These are phyloP conservation scores for Sebastolobus altivelis DNA, from an alignment of 2,797 vertebrate species.

Conservation along the genomic window DNA sequence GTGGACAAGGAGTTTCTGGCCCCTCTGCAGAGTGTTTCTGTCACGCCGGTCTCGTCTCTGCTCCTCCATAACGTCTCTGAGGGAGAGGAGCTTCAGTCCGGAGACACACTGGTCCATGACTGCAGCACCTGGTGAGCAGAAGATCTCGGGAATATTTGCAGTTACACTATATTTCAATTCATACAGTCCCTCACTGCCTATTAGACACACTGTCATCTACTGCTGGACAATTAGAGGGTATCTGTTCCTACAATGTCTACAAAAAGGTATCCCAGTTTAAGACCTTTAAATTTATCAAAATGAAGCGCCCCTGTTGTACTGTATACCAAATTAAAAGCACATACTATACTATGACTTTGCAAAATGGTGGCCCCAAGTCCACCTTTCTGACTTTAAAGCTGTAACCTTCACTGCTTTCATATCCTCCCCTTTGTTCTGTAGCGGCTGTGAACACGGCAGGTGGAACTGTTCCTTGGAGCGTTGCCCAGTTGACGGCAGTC, in stretches of 20 bases:
- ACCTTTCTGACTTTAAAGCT: background rate
- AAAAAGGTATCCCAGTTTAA: background rate
- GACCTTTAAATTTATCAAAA: background rate
- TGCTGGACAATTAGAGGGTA: background rate
- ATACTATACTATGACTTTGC: background rate
- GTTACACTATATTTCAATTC: background rate
- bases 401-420: background rate
- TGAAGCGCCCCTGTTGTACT: too few species aligned
- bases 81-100: constrained; percentile 84
- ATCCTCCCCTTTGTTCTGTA: constrained; percentile 49
- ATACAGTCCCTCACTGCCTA: too few species aligned
- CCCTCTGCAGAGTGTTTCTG: constrained; percentile 74
- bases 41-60: constrained; percentile 39
- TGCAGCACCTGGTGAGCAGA: constrained; percentile 89
- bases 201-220: background rate
- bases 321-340: background rate
- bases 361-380: background rate
- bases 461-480: constrained; percentile 85
- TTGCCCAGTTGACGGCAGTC: constrained; percentile 82
- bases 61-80: constrained; percentile 71
- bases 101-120: constrained; percentile 79
- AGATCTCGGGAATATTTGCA: background rate
- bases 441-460: constrained; percentile 84
- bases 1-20: constrained; percentile 80
- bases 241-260: background rate